phyloP scores from a whole-genome alignment of 92 coral and sea anemone genomes.

The Porites divaricata region DNA sequence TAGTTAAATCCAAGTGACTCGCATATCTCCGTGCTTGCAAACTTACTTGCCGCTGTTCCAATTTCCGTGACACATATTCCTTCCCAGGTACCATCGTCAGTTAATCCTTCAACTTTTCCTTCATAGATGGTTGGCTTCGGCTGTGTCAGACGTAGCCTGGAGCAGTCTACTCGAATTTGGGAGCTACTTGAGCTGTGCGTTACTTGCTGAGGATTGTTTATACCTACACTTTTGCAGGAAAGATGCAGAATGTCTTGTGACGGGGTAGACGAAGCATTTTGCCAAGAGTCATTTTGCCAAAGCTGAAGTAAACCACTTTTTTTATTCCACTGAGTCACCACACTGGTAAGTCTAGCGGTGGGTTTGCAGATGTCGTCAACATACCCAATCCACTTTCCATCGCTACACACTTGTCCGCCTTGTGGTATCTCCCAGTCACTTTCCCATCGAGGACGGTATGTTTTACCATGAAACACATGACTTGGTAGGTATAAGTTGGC shows the following conservation, averaged over 20 bases:
- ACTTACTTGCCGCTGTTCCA: background rate
- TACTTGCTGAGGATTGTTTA: background rate
- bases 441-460: constrained; percentile 34
- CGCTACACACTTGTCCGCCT: too few species aligned
- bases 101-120: constrained; percentile 35
- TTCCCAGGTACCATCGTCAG: constrained; percentile 10
- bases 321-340: constrained; percentile 2
- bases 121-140: constrained; percentile 30
- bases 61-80: constrained; percentile 17
- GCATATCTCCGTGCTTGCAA: constrained; percentile 11
- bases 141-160: constrained; percentile 23
- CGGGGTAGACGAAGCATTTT: background rate
- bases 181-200: background rate
- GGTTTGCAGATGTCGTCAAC: constrained; percentile 28
- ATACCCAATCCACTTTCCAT: constrained; percentile 26
- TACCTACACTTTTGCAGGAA: background rate
- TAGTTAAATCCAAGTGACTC: constrained; percentile 21
- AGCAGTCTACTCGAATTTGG: constrained; percentile 6
- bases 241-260: background rate
- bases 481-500: constrained; percentile 3
- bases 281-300: constrained; percentile 33
- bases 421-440: constrained; percentile 32
- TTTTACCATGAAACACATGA: background rate
- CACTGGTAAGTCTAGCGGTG: background rate
- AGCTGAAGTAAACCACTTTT: constrained; percentile 15